Base-by-base conservation (phyloP, 2,113 vertebrate species). In the Coregonus clupeaformis region DNA sequence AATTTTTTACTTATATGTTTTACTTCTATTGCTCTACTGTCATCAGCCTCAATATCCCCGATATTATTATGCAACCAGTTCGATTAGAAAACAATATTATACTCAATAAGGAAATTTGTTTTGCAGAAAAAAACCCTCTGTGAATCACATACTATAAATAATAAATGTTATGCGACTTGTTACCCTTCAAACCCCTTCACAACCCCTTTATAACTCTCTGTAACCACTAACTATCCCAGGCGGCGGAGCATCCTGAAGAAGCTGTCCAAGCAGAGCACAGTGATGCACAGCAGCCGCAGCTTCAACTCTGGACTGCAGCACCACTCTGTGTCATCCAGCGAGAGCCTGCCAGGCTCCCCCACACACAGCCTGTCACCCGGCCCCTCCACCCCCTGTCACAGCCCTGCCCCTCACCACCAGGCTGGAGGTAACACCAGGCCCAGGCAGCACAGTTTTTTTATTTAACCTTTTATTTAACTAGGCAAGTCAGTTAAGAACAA, bases 341-440 rank as follows among this genome's bases (percentile, higher is more conserved):
- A 99, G 89, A 99, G 97, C 89, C 94, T 97, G 22, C 96, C 97
- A 0, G 98, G 96, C 25, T 98, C 98, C 0, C 98, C 98, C n/a
- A 98, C 97, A 0, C 97, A 97, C 94, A 97, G 97, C 89, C 92
- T 96, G 24, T 97, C 97, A 4, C 96, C 97, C 0, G 96, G 96
- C 0, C 95, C 97, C 6, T 82, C 94, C 0, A 94, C 94, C 0
- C 96, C 97, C 2, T 97, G 95, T 89, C 92, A 94, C 57, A 98
- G 95, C 85, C 96, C 96, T 0, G 95, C 95, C 3, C 95, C 96
- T 0, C 97, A 98, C 45, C 87, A 88, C 57, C 90, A 89, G 75
- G 66, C 77, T 25, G 68, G 72, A 63, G 89, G 90, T 52, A 52
- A 18, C 49, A 52, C 3, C 12, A 14, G 49, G 49, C 49, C 14